Percentiles rank a stretch among this genome's conserved stretches.
Evolutionary conservation across 2,113 vertebrate species (phyloP).

Genomic region (Hipposideros armiger): DNA sequence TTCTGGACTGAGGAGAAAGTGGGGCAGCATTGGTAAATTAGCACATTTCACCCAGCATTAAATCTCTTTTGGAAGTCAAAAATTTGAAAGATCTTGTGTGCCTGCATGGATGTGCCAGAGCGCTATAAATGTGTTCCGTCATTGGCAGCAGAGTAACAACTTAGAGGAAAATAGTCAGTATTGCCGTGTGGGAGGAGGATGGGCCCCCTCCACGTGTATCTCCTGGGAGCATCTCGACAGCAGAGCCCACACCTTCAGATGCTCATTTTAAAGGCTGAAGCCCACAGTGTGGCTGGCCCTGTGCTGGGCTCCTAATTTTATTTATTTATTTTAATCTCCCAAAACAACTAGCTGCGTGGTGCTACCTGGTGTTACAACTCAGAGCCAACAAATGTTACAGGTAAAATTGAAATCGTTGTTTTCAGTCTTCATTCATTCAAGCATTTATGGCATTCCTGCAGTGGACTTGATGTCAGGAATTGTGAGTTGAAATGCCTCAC

Average conservation of each 20-base stretch:
- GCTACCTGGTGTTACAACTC: not conserved
- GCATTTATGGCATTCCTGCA: not conserved
- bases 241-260: not conserved
- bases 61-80: not conserved
- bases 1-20: not conserved
- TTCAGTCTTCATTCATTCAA: not conserved
- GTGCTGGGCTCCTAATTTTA: not conserved
- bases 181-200: not conserved
- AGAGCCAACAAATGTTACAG: no score
- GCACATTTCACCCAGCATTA: rapidly evolving
- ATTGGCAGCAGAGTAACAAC: not conserved
- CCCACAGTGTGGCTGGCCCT: rapidly evolving
- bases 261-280: no score
- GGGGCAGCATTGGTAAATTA: not conserved
- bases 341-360: not conserved
- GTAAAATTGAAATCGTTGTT: not conserved
- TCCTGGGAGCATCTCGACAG: not conserved
- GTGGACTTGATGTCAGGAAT: rapidly evolving
- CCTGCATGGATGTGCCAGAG: not conserved
- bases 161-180: not conserved
- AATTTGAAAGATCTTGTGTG: not conserved
- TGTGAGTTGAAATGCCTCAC: rapidly evolving
- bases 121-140: rapidly evolving
- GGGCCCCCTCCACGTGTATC: not conserved
- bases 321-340: not conserved